Evolutionary conservation across 2,797 vertebrate genomes (phyloP).

Genomic region (Picus viridis): DNA sequence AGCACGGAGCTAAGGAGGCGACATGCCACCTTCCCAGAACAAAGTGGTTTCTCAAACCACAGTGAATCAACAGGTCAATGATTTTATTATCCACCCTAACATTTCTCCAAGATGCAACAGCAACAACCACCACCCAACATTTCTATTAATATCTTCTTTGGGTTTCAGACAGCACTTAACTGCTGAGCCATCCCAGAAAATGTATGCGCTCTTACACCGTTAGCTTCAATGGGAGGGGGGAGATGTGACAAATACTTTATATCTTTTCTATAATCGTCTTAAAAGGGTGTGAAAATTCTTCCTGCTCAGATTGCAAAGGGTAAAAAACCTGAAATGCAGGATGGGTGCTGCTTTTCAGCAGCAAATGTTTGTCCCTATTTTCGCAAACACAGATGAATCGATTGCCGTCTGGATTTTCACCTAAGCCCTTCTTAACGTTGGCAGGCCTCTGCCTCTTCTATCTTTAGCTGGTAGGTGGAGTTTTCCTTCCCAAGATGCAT

Average conservation of each 20-base stretch:
- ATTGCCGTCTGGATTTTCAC: background rate
- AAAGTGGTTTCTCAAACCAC: constrained; percentile 35
- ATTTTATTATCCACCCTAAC: constrained; percentile 19
- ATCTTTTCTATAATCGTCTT: constrained; percentile 24
- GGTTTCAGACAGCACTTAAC: background rate
- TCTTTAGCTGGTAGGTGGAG: background rate
- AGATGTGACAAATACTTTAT: constrained; percentile 10
- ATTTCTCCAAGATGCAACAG: background rate
- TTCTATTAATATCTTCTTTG: constrained; percentile 19
- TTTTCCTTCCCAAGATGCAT: background rate
- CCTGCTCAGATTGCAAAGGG: background rate
- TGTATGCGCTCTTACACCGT: constrained; percentile 24
- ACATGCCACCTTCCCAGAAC: constrained; percentile 19
- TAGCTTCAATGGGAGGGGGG: constrained; percentile 25
- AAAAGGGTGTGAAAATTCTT: background rate
- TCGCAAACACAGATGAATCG: background rate
- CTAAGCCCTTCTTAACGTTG: background rate
- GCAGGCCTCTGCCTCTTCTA: background rate
- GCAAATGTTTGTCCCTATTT: background rate
- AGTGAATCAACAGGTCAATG: constrained; percentile 23
- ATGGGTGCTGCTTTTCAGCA: background rate
- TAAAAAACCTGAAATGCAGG: constrained; percentile 1
- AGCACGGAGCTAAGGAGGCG: background rate
- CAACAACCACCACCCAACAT: background rate
- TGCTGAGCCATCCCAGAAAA: constrained; percentile 46